Conservation (phyloP, 2,888 invertebrate genomes). For the Epicampocera succincta region DNA sequence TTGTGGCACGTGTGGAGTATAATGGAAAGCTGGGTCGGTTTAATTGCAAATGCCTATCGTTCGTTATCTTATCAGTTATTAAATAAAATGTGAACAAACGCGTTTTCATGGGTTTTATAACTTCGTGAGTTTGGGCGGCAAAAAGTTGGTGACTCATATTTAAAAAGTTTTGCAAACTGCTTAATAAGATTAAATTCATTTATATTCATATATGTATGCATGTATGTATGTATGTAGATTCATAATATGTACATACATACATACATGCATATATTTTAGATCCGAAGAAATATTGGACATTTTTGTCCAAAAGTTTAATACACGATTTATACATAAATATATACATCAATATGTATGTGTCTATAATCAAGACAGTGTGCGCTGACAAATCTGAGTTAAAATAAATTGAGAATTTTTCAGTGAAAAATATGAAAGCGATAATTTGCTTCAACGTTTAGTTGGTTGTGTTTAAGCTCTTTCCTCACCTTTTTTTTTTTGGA, state of each 20-base stretch:
- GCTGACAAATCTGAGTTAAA: too few relatives aligned
- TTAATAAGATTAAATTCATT: not conserved
- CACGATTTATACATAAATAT: not conserved
- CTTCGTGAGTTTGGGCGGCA: not conserved
- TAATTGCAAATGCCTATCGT: slow-evolving; percentile 4
- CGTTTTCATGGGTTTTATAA: not conserved
- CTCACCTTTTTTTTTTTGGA: too few relatives aligned
- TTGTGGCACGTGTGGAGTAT: not conserved
- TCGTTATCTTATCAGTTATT: slow-evolving; percentile 16
- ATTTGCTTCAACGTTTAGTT: too few relatives aligned
- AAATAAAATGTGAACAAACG: slow-evolving; percentile 5
- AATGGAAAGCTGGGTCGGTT: not conserved
- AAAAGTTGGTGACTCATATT: not conserved
- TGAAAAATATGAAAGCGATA: too few relatives aligned
- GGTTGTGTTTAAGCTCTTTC: too few relatives aligned
- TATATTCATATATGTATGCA: not conserved
- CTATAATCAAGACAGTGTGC: too few relatives aligned
- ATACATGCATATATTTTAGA: not conserved
- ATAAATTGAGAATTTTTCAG: too few relatives aligned
- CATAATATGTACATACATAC: not conserved
- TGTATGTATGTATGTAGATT: too few relatives aligned
- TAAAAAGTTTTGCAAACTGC: not conserved
- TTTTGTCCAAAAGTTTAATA: too few relatives aligned
- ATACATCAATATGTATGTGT: not conserved
- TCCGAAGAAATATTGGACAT: too few relatives aligned